Conservation (phyloP, 2,113 vertebrate species). For the Prunella himalayana region DNA sequence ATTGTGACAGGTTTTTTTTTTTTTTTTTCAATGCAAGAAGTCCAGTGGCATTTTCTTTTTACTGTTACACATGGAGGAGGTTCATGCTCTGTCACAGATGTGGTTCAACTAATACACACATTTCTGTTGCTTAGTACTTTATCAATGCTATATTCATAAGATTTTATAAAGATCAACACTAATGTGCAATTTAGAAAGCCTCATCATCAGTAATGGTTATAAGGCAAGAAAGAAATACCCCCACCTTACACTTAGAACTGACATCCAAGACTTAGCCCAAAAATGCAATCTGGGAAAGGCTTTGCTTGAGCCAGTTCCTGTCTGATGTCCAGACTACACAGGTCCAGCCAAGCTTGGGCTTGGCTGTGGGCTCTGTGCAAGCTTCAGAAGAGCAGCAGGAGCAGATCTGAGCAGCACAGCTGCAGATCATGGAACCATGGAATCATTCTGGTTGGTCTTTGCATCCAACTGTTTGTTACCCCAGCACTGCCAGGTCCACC, state of each 20-base stretch:
- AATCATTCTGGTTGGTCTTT: not conserved
- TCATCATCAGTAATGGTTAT: not conserved
- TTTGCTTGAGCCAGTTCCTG: not conserved
- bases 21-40: not conserved
- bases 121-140: not conserved
- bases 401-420: not conserved
- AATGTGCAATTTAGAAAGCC: not conserved
- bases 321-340: not conserved
- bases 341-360: not conserved
- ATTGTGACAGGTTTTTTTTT: not conserved
- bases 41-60: not conserved
- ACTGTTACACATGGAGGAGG: not conserved
- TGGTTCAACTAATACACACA: not conserved
- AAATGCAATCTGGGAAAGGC: not conserved
- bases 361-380: accelerated
- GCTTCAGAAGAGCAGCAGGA: not conserved
- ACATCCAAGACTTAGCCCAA: not conserved
- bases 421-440: not conserved
- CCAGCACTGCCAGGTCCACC: not conserved
- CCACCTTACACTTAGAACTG: not conserved
- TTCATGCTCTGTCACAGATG: not conserved
- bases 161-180: not conserved
- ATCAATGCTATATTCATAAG: not conserved
- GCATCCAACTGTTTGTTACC: not conserved
- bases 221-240: not conserved